Percentiles rank a stretch among this genome's conserved stretches.
Conservation (phyloP, 2,113 vertebrate species). For the Chloebia gouldiae region DNA sequence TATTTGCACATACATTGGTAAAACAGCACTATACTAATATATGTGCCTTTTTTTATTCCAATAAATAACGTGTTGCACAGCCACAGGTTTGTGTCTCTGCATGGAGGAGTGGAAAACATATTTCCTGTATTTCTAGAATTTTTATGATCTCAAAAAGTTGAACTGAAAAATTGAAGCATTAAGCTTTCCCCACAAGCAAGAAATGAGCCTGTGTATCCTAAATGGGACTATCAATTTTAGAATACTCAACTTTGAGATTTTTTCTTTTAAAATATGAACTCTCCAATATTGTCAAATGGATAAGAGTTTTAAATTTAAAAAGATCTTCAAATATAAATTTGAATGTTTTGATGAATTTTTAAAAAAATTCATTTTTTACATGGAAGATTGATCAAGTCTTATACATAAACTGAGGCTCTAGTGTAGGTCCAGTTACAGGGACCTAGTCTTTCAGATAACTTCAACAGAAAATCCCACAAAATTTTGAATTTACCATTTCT, state of each 20-base stretch:
- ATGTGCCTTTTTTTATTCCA: background rate
- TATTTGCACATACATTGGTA: background rate
- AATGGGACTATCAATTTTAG: background rate
- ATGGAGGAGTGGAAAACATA: slow-evolving; percentile 2
- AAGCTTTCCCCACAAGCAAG: background rate
- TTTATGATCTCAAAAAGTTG: background rate
- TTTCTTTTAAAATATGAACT: background rate
- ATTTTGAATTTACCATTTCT: background rate
- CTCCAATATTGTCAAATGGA: background rate
- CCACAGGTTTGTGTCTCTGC: background rate
- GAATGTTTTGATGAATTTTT: background rate
- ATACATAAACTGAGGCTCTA: background rate
- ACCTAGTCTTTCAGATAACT: background rate
- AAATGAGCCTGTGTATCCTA: background rate
- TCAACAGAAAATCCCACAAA: background rate
- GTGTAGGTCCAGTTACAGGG: background rate
- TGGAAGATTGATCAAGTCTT: background rate
- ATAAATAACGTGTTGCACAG: background rate
- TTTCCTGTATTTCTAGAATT: background rate
- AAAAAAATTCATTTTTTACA: background rate
- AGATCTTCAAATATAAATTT: background rate
- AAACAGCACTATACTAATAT: background rate
- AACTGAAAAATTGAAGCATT: background rate
- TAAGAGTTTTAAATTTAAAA: background rate
- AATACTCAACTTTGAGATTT: background rate